These are phyloP conservation scores for Oryctes rhinoceros DNA, from an alignment of 1,140 invertebrate species.

Conservation along the genomic window DNA sequence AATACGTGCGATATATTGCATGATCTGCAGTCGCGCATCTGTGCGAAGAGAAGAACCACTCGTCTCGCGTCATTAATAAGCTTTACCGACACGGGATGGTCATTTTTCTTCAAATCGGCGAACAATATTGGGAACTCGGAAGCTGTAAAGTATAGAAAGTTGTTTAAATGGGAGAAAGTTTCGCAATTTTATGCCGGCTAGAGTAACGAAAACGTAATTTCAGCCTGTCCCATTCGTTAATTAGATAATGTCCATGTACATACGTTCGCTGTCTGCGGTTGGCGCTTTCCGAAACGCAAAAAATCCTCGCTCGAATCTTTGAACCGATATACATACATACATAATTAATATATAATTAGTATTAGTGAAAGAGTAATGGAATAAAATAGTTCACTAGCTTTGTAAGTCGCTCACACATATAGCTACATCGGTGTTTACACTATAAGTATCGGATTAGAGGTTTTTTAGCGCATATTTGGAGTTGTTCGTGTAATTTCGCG, in stretches of 20 bases:
- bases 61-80: too few relatives aligned
- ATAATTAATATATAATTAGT: neutral
- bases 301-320: neutral
- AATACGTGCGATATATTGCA: too few relatives aligned
- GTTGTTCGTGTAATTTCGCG: neutral
- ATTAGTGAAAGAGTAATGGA: neutral
- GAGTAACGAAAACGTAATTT: slow-evolving; percentile 26
- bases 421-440: neutral
- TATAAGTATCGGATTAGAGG: neutral
- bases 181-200: slow-evolving; percentile 21
- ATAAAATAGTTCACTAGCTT: neutral
- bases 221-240: neutral
- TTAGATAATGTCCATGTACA: neutral
- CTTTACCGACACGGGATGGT: neutral
- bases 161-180: slow-evolving; percentile 34
- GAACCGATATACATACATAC: neutral
- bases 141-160: slow-evolving; percentile 15
- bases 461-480: neutral
- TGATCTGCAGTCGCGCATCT: too few relatives aligned
- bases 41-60: too few relatives aligned
- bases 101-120: neutral
- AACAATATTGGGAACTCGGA: slow-evolving; percentile 31
- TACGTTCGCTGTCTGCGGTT: neutral
- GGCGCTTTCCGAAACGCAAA: neutral
- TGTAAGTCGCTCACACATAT: neutral